A percentile compares a stretch with the other conserved stretches of the same genome.
Conservation (phyloP, 1,140 invertebrate genomes). For the Uloborus diversus region DNA sequence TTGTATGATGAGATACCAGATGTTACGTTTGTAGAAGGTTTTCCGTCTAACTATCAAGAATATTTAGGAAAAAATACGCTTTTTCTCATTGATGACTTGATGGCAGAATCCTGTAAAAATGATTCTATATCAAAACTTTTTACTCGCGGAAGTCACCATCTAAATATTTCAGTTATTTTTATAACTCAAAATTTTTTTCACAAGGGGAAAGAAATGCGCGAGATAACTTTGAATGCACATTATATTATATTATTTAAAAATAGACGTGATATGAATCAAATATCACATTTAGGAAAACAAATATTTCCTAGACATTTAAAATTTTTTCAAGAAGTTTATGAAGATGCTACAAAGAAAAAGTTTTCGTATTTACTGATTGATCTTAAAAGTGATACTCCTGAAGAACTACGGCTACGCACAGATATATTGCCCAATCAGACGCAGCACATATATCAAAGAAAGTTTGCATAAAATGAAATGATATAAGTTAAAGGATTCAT, state of each 20-base stretch:
- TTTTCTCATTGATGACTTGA: too few relatives aligned
- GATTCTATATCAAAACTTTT: not conserved
- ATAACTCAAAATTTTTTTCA: slow-evolving; percentile 16
- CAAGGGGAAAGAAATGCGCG: slow-evolving; percentile 14
- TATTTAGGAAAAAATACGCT: not conserved
- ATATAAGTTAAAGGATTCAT: too few relatives aligned
- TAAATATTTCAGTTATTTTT: not conserved
- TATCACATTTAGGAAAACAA: not conserved
- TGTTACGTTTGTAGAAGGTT: slow-evolving; percentile 7
- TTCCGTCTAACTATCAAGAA: not conserved
- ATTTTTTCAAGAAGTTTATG: slow-evolving; percentile 12
- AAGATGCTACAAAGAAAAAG: slow-evolving; percentile 18
- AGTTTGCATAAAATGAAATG: too few relatives aligned
- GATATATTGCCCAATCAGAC: slow-evolving; percentile 4
- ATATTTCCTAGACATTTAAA: too few relatives aligned
- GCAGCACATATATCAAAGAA: slow-evolving; percentile 2
- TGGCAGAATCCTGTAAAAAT: not conserved
- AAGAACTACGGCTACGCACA: slow-evolving; percentile 6
- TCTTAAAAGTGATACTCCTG: slow-evolving; percentile 11
- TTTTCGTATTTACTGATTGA: slow-evolving; percentile 31
- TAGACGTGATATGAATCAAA: not conserved
- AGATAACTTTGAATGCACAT: slow-evolving; percentile 15
- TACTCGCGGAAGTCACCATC: slow-evolving; percentile 16
- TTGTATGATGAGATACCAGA: slow-evolving; percentile 1
- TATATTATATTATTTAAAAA: slow-evolving; percentile 25